phyloP scores from a whole-genome alignment of 2,888 invertebrate species.

The Eulithis testata region DNA sequence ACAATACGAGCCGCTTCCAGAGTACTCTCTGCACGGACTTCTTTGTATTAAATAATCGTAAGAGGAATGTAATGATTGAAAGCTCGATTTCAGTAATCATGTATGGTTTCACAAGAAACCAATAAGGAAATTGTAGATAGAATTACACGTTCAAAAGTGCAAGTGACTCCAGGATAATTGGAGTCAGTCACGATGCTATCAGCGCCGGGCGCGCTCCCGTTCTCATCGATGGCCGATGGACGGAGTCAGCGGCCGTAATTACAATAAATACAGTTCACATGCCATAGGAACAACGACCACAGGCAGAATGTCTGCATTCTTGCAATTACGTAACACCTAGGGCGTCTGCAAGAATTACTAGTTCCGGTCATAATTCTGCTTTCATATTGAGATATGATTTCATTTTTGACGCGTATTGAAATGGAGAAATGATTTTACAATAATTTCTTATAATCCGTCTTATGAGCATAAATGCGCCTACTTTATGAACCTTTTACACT shows the following conservation, averaged over 20 bases:
- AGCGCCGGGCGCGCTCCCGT: slow-evolving; percentile 54
- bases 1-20: slow-evolving; percentile 30
- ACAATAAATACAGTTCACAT: slow-evolving; percentile 77
- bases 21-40: slow-evolving; percentile 25
- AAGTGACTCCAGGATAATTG: slow-evolving; percentile 59
- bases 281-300: slow-evolving; percentile 63
- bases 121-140: slow-evolving; percentile 42
- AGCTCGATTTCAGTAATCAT: slow-evolving; percentile 27
- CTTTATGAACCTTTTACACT: background rate
- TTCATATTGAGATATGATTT: slow-evolving; percentile 11
- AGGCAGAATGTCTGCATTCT: slow-evolving; percentile 64
- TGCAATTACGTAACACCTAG: slow-evolving; percentile 68
- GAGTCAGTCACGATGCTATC: slow-evolving; percentile 59
- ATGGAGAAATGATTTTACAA: slow-evolving; percentile 3
- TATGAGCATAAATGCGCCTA: background rate
- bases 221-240: slow-evolving; percentile 53
- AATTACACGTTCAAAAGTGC: slow-evolving; percentile 48
- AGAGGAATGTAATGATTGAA: slow-evolving; percentile 16
- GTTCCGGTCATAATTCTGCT: slow-evolving; percentile 36
- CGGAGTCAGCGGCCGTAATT: slow-evolving; percentile 71
- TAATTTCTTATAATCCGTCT: background rate
- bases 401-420: slow-evolving; percentile 1
- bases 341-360: slow-evolving; percentile 45
- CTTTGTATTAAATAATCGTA: slow-evolving; percentile 9
- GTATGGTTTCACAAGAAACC: slow-evolving; percentile 32